Evolutionary conservation across 1,140 invertebrate species (phyloP).

Genomic region (Tetramorium alpestre): DNA sequence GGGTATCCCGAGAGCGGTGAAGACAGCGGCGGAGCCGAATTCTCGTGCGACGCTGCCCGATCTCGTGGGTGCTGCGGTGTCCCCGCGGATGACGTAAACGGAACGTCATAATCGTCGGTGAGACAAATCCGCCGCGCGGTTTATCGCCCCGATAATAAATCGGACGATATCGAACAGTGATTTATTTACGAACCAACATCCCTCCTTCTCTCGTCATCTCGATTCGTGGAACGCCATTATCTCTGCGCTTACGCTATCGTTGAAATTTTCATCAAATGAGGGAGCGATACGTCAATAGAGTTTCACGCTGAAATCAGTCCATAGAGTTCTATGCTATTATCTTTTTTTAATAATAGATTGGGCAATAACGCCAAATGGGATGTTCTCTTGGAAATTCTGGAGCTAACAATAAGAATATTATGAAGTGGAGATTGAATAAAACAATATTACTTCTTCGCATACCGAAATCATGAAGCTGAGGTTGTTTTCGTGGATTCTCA

Average conservation of each 20-base stretch:
- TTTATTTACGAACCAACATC: constrained; percentile 16
- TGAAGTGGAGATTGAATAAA: neutral
- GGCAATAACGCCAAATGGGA: neutral
- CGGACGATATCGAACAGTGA: neutral
- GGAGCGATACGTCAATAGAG: neutral
- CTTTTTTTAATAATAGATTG: neutral
- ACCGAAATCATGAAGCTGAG: neutral
- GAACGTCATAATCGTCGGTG: neutral
- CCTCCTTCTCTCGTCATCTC: neutral
- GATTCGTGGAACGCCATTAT: constrained; percentile 7
- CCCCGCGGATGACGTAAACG: no score
- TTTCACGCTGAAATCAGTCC: neutral
- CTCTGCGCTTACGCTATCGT: neutral
- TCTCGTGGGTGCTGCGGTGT: neutral
- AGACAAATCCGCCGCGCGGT: neutral
- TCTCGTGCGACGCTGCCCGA: neutral
- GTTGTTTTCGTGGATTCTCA: neutral
- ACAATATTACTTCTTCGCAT: neutral
- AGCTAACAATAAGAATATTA: neutral
- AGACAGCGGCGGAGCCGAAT: neutral
- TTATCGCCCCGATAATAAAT: constrained; percentile 13
- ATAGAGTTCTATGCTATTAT: neutral
- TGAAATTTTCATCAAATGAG: neutral
- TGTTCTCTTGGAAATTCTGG: neutral
- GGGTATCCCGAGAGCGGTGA: constrained; percentile 31